A percentile compares a stretch with the other conserved stretches of the same genome.
Evolutionary conservation across 2,113 vertebrate species (phyloP).

Genomic region (human (Homo sapiens)): DNA sequence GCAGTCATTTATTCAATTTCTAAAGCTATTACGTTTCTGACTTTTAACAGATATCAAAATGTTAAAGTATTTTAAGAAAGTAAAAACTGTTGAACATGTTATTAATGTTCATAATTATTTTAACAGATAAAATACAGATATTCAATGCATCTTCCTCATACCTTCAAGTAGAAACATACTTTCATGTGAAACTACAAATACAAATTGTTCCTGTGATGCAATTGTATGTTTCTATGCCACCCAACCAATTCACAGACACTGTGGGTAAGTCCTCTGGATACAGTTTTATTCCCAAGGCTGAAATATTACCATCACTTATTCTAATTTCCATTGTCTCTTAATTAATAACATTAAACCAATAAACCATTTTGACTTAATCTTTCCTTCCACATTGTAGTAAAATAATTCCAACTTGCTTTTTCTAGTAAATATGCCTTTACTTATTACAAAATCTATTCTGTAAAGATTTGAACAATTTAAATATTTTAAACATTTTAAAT

Average conservation of each 20-base stretch:
- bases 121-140: slow-evolving; percentile 71
- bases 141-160: slow-evolving; percentile 70
- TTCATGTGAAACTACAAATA: slow-evolving; percentile 73
- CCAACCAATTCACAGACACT: slow-evolving; percentile 64
- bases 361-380: slow-evolving; percentile 19
- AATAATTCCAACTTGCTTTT: background rate
- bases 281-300: background rate
- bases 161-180: slow-evolving; percentile 61
- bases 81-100: background rate
- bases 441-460: background rate
- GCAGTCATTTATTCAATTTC: slow-evolving; percentile 3
- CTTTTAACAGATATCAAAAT: background rate
- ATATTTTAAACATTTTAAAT: slow-evolving; percentile 2
- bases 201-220: slow-evolving; percentile 68
- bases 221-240: slow-evolving; percentile 76
- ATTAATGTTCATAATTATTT: slow-evolving; percentile 45
- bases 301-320: background rate
- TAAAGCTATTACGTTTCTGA: background rate
- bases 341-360: background rate
- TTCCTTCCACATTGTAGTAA: background rate
- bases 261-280: slow-evolving; percentile 68
- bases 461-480: background rate
- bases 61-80: background rate
- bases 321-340: background rate
- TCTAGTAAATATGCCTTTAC: background rate